Percentiles rank a stretch among this genome's conserved stretches.
phyloP scores from a whole-genome alignment of 2,797 vertebrate species.

The Pantherophis vulpinus region DNA sequence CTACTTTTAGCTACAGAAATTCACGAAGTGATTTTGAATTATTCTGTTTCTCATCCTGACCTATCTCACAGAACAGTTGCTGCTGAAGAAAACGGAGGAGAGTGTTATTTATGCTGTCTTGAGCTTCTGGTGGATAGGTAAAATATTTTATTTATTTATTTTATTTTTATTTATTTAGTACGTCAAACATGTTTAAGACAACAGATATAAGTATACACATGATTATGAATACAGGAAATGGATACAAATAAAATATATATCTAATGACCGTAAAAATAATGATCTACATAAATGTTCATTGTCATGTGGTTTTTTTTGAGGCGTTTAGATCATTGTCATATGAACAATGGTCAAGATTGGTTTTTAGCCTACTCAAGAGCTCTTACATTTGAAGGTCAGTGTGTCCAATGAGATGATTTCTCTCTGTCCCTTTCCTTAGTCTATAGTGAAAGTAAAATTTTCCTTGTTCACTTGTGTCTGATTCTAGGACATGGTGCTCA shows the following conservation, averaged over 20 bases:
- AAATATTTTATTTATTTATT: neutral
- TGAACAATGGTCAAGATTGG: neutral
- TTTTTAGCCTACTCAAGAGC: neutral
- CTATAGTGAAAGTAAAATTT: neutral
- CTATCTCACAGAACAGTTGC: neutral
- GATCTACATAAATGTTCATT: neutral
- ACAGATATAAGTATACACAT: no score
- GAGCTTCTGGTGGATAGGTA: neutral
- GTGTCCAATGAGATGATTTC: neutral
- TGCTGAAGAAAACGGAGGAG: neutral
- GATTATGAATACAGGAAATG: no score
- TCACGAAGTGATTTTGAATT: neutral
- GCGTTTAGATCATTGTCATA: neutral
- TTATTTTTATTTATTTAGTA: no score
- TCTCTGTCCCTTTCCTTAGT: neutral
- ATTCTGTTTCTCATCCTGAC: neutral
- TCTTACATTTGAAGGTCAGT: neutral
- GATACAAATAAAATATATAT: neutral
- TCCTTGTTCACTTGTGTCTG: neutral
- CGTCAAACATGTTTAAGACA: no score
- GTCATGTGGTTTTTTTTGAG: neutral
- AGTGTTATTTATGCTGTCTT: neutral
- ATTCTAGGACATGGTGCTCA: neutral
- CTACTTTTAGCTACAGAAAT: neutral
- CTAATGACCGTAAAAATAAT: neutral